Conservation (phyloP, 2,888 invertebrate species). For the Ferrisia virgata region DNA sequence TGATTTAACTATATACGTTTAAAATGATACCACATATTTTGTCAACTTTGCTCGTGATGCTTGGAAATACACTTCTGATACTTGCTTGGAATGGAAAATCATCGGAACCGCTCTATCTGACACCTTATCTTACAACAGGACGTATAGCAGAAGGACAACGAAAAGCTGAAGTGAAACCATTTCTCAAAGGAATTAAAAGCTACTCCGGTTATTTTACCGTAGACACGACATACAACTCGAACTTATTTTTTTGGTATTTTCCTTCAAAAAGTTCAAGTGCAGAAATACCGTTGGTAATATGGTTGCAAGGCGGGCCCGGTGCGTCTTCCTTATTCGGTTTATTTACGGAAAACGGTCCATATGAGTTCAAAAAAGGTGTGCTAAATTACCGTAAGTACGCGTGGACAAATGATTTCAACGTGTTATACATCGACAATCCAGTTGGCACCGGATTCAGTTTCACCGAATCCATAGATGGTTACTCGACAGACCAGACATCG, state of each 20-base stretch:
- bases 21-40: neutral
- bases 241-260: conserved; percentile 59
- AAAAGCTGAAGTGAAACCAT: conserved; percentile 46
- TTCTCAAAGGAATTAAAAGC: conserved; percentile 55
- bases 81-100: neutral
- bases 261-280: conserved; percentile 53
- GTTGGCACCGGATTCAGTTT: conserved; percentile 66
- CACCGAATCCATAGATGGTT: conserved; percentile 58
- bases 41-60: neutral
- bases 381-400: conserved; percentile 55
- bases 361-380: conserved; percentile 34
- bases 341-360: conserved; percentile 63
- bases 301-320: conserved; percentile 63
- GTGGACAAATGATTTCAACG: conserved; percentile 61
- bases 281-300: conserved; percentile 62
- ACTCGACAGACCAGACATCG: conserved; percentile 59
- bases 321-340: conserved; percentile 59
- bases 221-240: conserved; percentile 57
- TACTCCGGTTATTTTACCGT: conserved; percentile 65
- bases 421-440: conserved; percentile 66
- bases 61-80: neutral
- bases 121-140: conserved; percentile 61
- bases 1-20: too few species aligned
- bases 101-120: conserved; percentile 67
- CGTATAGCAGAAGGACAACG: neutral